Base-by-base conservation (phyloP, 35 echinoderm and acorn worm species). In the Apostichopus parvimensis region DNA sequence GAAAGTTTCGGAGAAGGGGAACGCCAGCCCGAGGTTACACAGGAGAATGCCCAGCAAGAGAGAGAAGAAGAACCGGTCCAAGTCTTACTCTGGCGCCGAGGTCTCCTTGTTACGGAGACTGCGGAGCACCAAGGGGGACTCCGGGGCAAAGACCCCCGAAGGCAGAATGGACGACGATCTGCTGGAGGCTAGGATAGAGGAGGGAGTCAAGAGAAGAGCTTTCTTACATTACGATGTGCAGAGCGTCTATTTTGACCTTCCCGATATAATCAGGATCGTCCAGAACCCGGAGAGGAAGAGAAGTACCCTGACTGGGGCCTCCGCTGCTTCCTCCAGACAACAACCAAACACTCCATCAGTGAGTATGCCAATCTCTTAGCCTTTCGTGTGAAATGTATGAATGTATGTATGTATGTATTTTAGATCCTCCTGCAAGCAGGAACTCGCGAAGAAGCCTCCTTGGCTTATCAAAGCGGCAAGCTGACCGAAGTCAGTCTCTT, bases 181-280 rank as follows among this genome's bases (percentile, higher is more conserved):
- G 85, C 72, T 98, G 21, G 93, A 94, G 59, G 76, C 79, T 20
- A 91, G 95, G 65, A 92, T 95, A 71, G 96, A 98, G 73, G 96
- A 98, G 70, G 91, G 91, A 73, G 86, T 91, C 57, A 85, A 95
- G 64, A 90, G 92, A 75, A 91, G 93, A 87, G 97, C 97, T 12
- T 94, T 99, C 70, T 70, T 94, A 60, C 97, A 99, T 86, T 99
- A 93, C 80, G 97, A 99, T 89, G 93, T 95, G 53, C 97, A 99
- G 72, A 99, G 97, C 87, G 90, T 94, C 54, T 87, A 90, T 66
- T 96, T 99, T 89, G 93, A 99, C 79, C 54, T 96, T 53, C 34
- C 73, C 20, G 97, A 99, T 66, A 79, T 96, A 52, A 91, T 95
- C 9, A 93, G 86, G 72, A 93, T 92, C 71, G 93, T 87, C 23